These are phyloP conservation scores for Antrozous pallidus DNA, from an alignment of 2,797 vertebrate genomes.

Conservation along the genomic window DNA sequence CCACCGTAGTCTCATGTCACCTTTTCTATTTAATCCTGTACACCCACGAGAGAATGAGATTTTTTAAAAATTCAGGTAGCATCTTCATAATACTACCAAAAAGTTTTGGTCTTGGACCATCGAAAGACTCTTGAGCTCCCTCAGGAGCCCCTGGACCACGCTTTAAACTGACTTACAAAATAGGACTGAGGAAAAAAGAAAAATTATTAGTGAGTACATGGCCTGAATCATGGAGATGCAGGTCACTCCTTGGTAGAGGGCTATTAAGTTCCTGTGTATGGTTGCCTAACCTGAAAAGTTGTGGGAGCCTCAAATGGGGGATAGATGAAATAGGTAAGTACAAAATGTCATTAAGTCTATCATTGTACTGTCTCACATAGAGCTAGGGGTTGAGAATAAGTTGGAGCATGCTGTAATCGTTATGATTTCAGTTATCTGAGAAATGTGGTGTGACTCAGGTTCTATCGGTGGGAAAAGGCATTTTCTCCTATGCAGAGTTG, in stretches of 20 bases:
- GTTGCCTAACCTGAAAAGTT: not conserved
- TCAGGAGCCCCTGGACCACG: not conserved
- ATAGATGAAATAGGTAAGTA: not conserved
- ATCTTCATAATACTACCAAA: not conserved
- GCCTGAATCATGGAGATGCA: not conserved
- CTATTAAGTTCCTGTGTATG: not conserved
- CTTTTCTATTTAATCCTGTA: not conserved
- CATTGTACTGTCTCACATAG: not conserved
- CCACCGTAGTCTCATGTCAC: not conserved
- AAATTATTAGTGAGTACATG: not conserved
- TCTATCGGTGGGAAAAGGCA: not conserved
- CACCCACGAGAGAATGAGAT: not conserved
- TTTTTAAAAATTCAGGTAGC: not conserved
- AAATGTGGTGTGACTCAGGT: not conserved
- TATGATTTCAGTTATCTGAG: not conserved
- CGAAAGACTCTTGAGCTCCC: not conserved
- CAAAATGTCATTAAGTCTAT: not conserved
- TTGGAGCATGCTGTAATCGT: not conserved
- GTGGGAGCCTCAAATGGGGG: not conserved
- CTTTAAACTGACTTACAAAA: not conserved
- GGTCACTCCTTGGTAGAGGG: not conserved
- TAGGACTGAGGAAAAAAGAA: constrained; percentile 5
- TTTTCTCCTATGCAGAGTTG: not conserved
- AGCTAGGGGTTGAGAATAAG: not conserved
- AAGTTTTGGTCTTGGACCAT: not conserved